Base-by-base conservation (phyloP, 2,888 invertebrate species). In the Carabus problematicus region DNA sequence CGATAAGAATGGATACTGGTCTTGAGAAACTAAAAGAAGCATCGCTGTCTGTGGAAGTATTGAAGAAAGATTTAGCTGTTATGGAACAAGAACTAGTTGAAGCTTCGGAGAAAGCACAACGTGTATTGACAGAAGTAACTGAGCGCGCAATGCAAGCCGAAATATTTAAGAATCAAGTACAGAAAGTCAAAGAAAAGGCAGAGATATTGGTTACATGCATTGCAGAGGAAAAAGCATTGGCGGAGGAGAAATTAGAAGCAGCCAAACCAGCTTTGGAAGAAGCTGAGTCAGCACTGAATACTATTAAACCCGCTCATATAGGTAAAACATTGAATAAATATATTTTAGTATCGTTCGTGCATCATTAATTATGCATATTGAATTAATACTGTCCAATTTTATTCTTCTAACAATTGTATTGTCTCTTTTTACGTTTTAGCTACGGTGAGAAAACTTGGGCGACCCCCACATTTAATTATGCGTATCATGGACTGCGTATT, bases 401-500 rank as follows among this genome's bases (percentile, higher is more conserved):
- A n/a, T n/a, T n/a, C n/a, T n/a, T n/a, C n/a, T n/a, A n/a, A n/a
- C n/a, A n/a, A n/a, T n/a, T n/a, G n/a, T n/a, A n/a, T n/a, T n/a
- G n/a, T n/a, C n/a, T 29, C 29, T 29, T 29, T 3, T 29, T 29
- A 29, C 29, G 2, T 29, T 2, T 29, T 73, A 79, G 82, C 96
- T 1, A 95, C 95, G 59, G 97, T 98, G 0, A 86, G 97, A 74
- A 98, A 98, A 82, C 82, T 98, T 64, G 97, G 96, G 8, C 87
- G 97, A 72, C 98, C 98, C 0, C 98, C 98, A 0, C 97, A 97
- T 84, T 85, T 98, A 8, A 98, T 98, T 77, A 94, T 98, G 97
- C 87, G 97, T 72, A 98, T 98, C 75, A 98, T 98, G 98, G 98
- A 98, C 81, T 95, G 95, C 79, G 97, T 97, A 0, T 80, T 97